These are phyloP conservation scores for Ylistrum balloti DNA, from an alignment of 1,140 invertebrate genomes.

Conservation along the genomic window DNA sequence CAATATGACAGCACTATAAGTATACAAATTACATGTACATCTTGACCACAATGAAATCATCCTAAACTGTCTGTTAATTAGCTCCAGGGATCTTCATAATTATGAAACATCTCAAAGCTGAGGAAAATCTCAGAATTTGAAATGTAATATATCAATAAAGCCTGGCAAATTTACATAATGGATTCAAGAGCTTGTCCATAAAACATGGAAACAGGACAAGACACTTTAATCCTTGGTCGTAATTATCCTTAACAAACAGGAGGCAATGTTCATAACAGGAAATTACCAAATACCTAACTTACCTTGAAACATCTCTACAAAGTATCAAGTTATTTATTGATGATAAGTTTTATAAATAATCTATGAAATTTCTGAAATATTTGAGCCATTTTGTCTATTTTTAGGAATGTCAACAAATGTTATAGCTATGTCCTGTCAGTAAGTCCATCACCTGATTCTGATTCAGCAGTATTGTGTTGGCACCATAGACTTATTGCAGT, in stretches of 20 bases:
- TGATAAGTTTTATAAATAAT: no score
- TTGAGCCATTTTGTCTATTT: no score
- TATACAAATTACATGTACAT: background rate
- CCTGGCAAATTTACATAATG: background rate
- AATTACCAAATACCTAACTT: background rate
- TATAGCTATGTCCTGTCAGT: no score
- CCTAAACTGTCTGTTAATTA: background rate
- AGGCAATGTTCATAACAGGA: background rate
- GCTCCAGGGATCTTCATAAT: no score
- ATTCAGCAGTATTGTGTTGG: no score
- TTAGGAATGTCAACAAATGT: no score
- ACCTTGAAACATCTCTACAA: conserved; percentile 27
- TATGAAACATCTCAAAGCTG: background rate
- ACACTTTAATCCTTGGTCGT: background rate
- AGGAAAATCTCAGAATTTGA: background rate
- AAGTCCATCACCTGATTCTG: no score
- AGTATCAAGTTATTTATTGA: background rate
- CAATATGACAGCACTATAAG: background rate
- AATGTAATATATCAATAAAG: background rate
- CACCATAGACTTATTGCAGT: no score
- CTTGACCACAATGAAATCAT: background rate
- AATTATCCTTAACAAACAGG: background rate
- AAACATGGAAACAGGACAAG: background rate
- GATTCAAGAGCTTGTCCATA: background rate
- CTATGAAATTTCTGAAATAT: no score